Conservation (phyloP, 2,113 vertebrate genomes). For the Patagioenas fasciata region DNA sequence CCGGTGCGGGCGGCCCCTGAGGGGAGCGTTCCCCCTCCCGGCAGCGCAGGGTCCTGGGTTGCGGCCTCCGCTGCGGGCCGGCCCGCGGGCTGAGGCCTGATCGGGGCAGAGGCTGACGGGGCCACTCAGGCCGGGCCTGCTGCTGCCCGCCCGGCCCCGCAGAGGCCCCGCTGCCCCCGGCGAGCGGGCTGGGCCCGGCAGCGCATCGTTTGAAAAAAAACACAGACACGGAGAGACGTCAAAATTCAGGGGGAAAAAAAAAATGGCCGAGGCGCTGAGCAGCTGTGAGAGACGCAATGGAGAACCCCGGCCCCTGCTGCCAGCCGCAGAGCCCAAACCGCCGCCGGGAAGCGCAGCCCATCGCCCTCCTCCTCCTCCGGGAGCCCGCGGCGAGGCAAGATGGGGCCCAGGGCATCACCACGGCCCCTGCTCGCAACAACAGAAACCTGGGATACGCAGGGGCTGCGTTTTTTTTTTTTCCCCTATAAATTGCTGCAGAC, state of each 20-base stretch:
- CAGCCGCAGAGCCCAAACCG: rapidly evolving
- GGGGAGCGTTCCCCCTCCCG: background rate
- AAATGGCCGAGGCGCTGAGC: background rate
- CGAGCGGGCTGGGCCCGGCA: background rate
- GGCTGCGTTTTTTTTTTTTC: background rate
- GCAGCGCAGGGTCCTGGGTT: too few species aligned
- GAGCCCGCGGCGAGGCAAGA: background rate
- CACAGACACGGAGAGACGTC: background rate
- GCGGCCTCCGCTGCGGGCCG: too few species aligned
- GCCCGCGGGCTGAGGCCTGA: too few species aligned
- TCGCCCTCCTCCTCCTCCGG: background rate
- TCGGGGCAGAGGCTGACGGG: too few species aligned
- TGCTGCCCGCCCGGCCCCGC: background rate
- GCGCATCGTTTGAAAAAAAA: background rate
- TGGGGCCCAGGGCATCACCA: background rate
- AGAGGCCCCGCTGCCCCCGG: background rate
- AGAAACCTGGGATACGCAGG: too few species aligned
- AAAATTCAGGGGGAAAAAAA: background rate
- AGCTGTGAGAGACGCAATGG: background rate
- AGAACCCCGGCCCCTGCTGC: background rate
- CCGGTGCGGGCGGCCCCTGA: too few species aligned
- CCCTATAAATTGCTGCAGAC: background rate
- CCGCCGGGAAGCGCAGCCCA: background rate
- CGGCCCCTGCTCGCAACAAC: background rate
- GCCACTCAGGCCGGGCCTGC: too few species aligned